Evolutionary conservation across 1,140 invertebrate species (phyloP).

Genomic region (Pachypeltis micranthus): DNA sequence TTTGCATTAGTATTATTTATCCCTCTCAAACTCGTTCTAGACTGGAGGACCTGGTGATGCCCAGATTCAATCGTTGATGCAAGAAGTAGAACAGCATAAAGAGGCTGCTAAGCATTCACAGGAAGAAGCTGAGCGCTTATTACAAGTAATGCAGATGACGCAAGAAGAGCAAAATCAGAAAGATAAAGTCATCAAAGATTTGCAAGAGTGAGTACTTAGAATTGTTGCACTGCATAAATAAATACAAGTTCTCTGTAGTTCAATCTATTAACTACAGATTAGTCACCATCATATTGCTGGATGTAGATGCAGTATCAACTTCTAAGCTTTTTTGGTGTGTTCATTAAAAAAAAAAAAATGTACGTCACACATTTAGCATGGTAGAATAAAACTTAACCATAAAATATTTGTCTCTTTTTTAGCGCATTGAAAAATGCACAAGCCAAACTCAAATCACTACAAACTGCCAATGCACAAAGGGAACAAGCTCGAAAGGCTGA

Average conservation of each 20-base stretch:
- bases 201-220: conserved; percentile 93
- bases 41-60: conserved; percentile 41
- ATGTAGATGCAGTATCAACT: too few relatives aligned
- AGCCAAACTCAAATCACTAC: conserved; percentile 30
- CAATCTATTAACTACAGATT: too few relatives aligned
- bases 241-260: too few relatives aligned
- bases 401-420: too few relatives aligned
- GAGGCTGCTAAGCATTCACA: conserved; percentile 70
- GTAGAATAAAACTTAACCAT: too few relatives aligned
- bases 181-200: conserved; percentile 86
- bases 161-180: conserved; percentile 92
- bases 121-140: conserved; percentile 75
- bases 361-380: too few relatives aligned
- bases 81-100: conserved; percentile 53
- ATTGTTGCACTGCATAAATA: too few relatives aligned
- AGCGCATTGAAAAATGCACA: conserved; percentile 40
- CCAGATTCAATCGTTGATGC: conserved; percentile 61
- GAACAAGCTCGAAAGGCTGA: conserved; percentile 32
- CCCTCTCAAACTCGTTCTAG: neutral
- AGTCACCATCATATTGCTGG: too few relatives aligned
- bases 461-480: conserved; percentile 29
- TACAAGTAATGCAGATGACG: conserved; percentile 85
- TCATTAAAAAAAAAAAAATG: too few relatives aligned
- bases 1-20: neutral
- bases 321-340: too few relatives aligned